phyloP scores from a whole-genome alignment of 1,140 invertebrate species.

The Periplaneta americana region DNA sequence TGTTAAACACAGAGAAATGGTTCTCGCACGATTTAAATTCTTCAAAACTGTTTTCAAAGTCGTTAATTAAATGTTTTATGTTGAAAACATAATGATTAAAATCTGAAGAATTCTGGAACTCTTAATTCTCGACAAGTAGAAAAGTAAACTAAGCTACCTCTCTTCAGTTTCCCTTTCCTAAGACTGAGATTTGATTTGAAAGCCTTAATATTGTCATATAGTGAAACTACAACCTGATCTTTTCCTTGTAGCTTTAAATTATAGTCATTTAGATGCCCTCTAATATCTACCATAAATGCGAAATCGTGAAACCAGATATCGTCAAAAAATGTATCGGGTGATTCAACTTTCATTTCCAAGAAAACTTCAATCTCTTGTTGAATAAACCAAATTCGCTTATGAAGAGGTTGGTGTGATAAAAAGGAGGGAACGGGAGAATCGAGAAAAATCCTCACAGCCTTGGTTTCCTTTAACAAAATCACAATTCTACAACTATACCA shows the following conservation, averaged over 20 bases:
- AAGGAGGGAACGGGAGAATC: no score
- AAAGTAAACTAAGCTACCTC: background rate
- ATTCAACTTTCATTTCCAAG: no score
- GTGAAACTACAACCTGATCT: background rate
- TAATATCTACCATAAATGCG: slow-evolving; percentile 7
- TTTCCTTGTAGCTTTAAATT: slow-evolving; percentile 8
- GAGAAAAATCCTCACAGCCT: no score
- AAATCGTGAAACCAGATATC: slow-evolving; percentile 2
- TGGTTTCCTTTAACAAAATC: no score
- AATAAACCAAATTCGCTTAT: background rate
- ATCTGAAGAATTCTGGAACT: no score
- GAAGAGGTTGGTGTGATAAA: no score
- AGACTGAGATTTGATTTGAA: slow-evolving; percentile 8
- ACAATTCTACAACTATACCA: no score
- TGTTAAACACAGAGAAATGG: no score
- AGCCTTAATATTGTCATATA: background rate
- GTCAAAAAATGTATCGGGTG: background rate
- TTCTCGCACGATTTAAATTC: background rate
- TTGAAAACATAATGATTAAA: no score
- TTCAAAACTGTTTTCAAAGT: background rate
- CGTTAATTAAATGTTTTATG: slow-evolving; percentile 1
- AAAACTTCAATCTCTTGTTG: background rate
- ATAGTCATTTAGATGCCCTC: background rate
- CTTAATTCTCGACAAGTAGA: background rate
- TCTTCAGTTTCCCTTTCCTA: slow-evolving; percentile 3